These are phyloP conservation scores for Brachionus rotundiformis DNA, from an alignment of 1,140 invertebrate species.

Conservation along the genomic window DNA sequence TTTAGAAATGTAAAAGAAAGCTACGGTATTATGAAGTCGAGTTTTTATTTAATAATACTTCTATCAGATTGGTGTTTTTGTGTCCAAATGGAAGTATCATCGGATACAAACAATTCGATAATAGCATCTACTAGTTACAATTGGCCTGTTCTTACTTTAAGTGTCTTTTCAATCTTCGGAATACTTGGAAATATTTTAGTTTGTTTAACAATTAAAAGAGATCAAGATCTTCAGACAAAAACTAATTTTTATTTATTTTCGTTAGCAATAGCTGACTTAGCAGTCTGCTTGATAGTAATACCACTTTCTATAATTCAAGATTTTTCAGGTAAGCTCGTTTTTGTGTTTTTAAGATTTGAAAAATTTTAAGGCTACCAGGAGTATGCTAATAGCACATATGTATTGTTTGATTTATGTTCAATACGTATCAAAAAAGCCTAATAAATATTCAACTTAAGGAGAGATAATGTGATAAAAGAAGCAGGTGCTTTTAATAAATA, in stretches of 20 bases:
- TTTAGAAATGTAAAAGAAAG: not conserved
- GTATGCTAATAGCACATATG: no score
- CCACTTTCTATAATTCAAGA: slow-evolving; percentile 50
- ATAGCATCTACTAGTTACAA: not conserved
- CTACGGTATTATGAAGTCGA: not conserved
- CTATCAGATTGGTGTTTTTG: not conserved
- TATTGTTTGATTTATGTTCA: no score
- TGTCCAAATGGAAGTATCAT: not conserved
- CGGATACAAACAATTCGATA: not conserved
- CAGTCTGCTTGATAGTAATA: slow-evolving; percentile 35
- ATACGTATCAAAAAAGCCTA: no score
- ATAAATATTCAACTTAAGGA: no score
- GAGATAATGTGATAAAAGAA: no score
- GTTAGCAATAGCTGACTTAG: slow-evolving; percentile 44
- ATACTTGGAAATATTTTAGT: slow-evolving; percentile 50
- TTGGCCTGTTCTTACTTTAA: slow-evolving; percentile 41
- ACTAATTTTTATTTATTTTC: slow-evolving; percentile 51
- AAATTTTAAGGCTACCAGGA: no score
- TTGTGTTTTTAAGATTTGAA: not conserved
- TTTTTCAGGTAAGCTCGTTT: not conserved
- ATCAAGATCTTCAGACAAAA: slow-evolving; percentile 45
- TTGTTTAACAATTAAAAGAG: slow-evolving; percentile 28
- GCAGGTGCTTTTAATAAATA: no score
- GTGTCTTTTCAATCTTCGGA: slow-evolving; percentile 36
- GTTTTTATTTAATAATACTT: not conserved